Conservation (phyloP, 2,797 vertebrate species). For the Characodon lateralis region DNA sequence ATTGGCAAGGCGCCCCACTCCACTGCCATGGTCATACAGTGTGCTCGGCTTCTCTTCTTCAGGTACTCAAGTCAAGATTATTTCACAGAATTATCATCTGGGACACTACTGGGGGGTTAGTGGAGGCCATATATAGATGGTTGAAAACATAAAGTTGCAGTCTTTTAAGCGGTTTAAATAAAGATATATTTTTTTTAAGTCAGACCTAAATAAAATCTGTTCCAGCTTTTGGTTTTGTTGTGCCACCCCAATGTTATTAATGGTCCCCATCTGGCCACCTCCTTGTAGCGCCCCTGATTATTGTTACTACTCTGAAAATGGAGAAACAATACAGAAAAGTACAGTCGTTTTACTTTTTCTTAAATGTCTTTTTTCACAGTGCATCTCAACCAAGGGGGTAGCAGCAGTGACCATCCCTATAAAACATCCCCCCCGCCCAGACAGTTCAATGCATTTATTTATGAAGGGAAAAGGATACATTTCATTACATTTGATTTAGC, state of each 20-base stretch:
- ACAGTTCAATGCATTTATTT: not conserved
- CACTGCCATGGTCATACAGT: constrained; percentile 67
- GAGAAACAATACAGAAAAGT: not conserved
- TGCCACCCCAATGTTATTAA: not conserved
- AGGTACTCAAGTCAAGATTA: constrained; percentile 27
- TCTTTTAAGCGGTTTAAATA: not conserved
- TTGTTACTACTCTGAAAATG: not conserved
- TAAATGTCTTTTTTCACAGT: not conserved
- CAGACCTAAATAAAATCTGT: not conserved
- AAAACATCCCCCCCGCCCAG: not conserved
- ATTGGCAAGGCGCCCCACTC: constrained; percentile 51
- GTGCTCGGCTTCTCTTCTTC: constrained; percentile 67
- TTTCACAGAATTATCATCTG: not conserved
- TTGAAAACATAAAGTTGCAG: not conserved
- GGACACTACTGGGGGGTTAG: not conserved
- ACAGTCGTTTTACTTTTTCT: not conserved
- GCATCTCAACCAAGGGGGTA: not conserved
- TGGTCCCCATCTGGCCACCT: not conserved
- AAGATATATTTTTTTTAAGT: not conserved
- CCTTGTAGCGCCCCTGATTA: not conserved
- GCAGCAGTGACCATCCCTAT: not conserved
- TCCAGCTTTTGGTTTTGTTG: not conserved
- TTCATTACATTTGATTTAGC: not conserved
- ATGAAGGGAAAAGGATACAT: not conserved
- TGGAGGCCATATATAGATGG: not conserved